Percentiles rank a stretch among this genome's conserved stretches.
phyloP scores from a whole-genome alignment of 2,888 invertebrate genomes.

The Acholoe squamosa region DNA sequence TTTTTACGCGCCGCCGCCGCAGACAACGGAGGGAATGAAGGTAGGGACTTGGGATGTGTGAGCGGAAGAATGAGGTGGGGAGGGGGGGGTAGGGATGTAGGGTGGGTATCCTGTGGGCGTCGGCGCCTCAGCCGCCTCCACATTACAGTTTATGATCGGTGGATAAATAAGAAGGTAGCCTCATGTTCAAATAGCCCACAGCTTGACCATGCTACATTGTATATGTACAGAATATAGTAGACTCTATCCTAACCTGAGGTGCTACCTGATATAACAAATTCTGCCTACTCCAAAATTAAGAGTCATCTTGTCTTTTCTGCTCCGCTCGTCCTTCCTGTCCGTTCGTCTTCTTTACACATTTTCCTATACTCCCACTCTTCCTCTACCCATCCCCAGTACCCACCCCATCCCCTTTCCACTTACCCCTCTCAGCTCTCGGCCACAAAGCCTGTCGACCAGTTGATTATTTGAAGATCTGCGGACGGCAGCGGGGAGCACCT shows the following conservation, averaged over 20 bases:
- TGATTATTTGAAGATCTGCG: slow-evolving; percentile 49
- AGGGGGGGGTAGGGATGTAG: background rate
- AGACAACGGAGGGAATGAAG: background rate
- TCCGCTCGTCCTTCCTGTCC: background rate
- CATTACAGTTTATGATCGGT: slow-evolving; percentile 12
- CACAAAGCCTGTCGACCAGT: slow-evolving; percentile 21
- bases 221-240: no score
- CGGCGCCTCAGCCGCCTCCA: background rate
- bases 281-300: background rate
- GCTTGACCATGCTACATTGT: background rate
- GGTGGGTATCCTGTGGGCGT: background rate
- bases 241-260: no score
- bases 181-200: slow-evolving; percentile 26
- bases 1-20: slow-evolving; percentile 31
- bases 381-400: background rate
- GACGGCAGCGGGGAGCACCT: background rate
- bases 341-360: background rate
- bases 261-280: no score
- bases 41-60: background rate
- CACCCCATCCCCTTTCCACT: background rate
- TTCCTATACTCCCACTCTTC: background rate
- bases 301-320: background rate
- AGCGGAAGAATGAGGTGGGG: background rate
- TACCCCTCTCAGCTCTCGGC: background rate
- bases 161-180: slow-evolving; percentile 24